Percentiles rank a stretch among this genome's conserved stretches.
phyloP scores from a whole-genome alignment of 2,888 invertebrate species.

The Dryobota labecula region DNA sequence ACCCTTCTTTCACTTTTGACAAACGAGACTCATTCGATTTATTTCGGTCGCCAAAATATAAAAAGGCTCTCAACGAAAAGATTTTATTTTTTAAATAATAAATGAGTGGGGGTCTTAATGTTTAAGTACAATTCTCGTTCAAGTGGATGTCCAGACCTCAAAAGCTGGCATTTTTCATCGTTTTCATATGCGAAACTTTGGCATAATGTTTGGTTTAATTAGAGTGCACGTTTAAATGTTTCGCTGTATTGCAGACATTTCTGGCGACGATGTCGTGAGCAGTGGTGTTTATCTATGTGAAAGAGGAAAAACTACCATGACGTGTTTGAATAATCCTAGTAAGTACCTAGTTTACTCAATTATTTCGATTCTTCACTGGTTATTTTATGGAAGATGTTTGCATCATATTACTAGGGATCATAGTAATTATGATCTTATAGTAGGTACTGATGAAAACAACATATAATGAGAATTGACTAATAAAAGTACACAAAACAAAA shows the following conservation, averaged over 20 bases:
- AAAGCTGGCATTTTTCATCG: constrained; percentile 35
- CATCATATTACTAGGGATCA: not conserved
- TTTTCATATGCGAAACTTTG: constrained; percentile 34
- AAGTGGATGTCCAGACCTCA: constrained; percentile 46
- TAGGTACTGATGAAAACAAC: not conserved
- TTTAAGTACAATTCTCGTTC: constrained; percentile 40
- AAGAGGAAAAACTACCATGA: not conserved
- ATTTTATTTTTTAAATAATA: constrained; percentile 45
- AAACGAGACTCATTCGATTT: constrained; percentile 47
- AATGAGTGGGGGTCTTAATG: constrained; percentile 29
- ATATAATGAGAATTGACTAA: too few species aligned
- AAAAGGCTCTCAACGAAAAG: constrained; percentile 37
- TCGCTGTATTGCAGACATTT: constrained; percentile 23
- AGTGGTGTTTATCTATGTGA: too few species aligned
- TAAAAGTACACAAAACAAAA: not conserved
- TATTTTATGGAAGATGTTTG: not conserved
- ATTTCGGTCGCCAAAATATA: constrained; percentile 36
- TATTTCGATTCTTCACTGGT: not conserved
- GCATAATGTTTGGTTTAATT: constrained; percentile 37
- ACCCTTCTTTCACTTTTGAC: constrained; percentile 39
- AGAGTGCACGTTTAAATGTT: constrained; percentile 23
- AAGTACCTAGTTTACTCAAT: not conserved
- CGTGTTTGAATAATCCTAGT: not conserved
- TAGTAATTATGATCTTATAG: too few species aligned
- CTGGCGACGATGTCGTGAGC: not conserved